Evolutionary conservation across 2,888 invertebrate genomes (phyloP), one percentile per base, ranked within the genome.

Genomic region (Synergus umbraculus): DNA sequence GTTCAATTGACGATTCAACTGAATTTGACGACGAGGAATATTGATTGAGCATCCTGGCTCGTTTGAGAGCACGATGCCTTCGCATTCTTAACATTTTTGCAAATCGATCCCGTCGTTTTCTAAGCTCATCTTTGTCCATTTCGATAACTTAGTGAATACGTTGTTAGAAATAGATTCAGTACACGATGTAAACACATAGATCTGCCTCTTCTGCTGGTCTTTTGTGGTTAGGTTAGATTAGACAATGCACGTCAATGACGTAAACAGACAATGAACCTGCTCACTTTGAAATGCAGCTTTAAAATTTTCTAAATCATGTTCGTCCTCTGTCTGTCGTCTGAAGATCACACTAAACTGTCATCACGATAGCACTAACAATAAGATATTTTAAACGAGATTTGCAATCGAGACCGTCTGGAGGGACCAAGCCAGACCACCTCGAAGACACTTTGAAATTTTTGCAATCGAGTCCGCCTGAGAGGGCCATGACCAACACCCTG

Each of bases 11-110:
- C 37, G 29, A 22, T 64, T 64, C 64, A 4, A 12, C 12, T 37
- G 64, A 64, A 29, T 37, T 64, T 64, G 64, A 64, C 22, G 60
- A 60, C 22, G 29, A 54, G n/a, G 54, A 54, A 54, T 54, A 54
- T 54, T n/a, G 29, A 22, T 37, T 29, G 10, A 13, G 12, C 22
- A 64, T 64, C 12, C 64, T 10, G 9, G 29, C 22, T 29, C 64
- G 64, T 64, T 64, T 64, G 29, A 29, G 29, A 29, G 29, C 29
- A 64, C 64, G 64, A 64, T 64, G 22, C 29, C 37, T 64, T 22
- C 37, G 64, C 13, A 64, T 37, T 64, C 64, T 22, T 29, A 64
- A 13, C 37, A 29, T 37, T 0, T 0, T 29, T 64, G 29, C 29
- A 64, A 64, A 64, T 12, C 4, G 29, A 4, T 3, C 29, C 22